Conservation (phyloP, 2,797 vertebrate genomes). For the Sebastes hubbsi region DNA sequence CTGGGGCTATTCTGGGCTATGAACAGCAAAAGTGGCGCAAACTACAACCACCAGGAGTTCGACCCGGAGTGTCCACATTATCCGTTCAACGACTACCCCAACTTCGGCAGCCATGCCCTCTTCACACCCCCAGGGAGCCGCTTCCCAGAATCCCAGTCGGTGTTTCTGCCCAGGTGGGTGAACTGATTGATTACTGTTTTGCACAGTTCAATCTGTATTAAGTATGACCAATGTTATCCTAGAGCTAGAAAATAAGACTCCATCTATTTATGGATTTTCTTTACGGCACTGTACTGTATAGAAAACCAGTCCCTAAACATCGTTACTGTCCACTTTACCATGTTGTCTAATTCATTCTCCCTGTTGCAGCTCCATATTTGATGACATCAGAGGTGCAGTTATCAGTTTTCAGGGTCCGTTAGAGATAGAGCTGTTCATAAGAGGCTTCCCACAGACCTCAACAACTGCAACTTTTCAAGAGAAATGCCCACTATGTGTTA, state of each 20-base stretch:
- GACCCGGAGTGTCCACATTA: conserved; percentile 75
- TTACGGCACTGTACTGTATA: not conserved
- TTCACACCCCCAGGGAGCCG: conserved; percentile 77
- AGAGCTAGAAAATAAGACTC: not conserved
- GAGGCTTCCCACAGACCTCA: not conserved
- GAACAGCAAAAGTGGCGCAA: conserved; percentile 78
- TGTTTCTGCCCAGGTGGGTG: conserved; percentile 82
- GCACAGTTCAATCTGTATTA: not conserved
- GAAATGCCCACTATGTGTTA: not conserved
- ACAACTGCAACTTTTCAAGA: not conserved
- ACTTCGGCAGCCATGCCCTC: conserved; percentile 74
- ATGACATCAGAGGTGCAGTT: conserved; percentile 9
- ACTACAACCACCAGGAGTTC: conserved; percentile 76
- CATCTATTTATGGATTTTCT: not conserved
- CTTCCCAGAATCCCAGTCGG: conserved; percentile 84
- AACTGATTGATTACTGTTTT: not conserved
- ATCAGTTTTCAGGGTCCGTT: not conserved
- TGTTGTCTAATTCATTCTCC: not conserved
- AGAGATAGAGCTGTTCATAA: not conserved
- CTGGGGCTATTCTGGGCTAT: conserved; percentile 86
- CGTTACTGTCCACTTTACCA: not conserved
- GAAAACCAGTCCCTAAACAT: not conserved
- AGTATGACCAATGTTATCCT: not conserved
- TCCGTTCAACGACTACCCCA: conserved; percentile 71
- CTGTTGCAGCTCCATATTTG: not conserved